These are phyloP conservation scores for Avahi laniger DNA, from an alignment of 2,797 vertebrate genomes.

Conservation along the genomic window DNA sequence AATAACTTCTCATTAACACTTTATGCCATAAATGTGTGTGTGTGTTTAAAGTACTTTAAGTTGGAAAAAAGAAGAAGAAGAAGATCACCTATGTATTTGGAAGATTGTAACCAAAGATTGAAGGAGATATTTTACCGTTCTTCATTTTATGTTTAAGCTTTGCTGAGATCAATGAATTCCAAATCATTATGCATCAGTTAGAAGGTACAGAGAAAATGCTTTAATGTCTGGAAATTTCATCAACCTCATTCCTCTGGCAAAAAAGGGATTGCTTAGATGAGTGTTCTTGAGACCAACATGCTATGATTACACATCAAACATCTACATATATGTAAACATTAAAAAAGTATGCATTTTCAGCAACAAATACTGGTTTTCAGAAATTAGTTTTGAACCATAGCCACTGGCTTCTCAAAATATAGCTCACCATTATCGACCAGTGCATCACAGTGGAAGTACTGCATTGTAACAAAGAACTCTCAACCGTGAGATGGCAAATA, in stretches of 20 bases:
- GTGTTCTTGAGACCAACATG: neutral
- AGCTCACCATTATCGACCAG: neutral
- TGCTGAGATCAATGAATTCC: slow-evolving; percentile 40
- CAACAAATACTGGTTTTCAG: neutral
- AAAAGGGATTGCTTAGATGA: slow-evolving; percentile 33
- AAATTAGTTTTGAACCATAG: neutral
- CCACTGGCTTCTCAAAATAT: neutral
- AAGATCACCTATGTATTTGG: neutral
- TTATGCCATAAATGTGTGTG: neutral
- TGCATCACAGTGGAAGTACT: neutral
- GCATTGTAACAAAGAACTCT: neutral
- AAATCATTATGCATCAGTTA: neutral
- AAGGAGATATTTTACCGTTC: slow-evolving; percentile 33
- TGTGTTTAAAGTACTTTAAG: slow-evolving; percentile 26
- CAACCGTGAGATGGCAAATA: neutral
- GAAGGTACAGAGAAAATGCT: slow-evolving; percentile 32
- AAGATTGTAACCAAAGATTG: neutral
- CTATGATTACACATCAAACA: neutral
- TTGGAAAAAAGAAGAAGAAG: neutral
- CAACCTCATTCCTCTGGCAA: neutral
- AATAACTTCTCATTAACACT: slow-evolving; percentile 37
- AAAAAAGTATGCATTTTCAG: neutral
- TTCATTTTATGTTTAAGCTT: slow-evolving; percentile 45
- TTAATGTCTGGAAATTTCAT: slow-evolving; percentile 26
- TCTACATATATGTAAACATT: slow-evolving; percentile 37